Conservation (phyloP, 2,797 vertebrate species). For the Falco biarmicus region DNA sequence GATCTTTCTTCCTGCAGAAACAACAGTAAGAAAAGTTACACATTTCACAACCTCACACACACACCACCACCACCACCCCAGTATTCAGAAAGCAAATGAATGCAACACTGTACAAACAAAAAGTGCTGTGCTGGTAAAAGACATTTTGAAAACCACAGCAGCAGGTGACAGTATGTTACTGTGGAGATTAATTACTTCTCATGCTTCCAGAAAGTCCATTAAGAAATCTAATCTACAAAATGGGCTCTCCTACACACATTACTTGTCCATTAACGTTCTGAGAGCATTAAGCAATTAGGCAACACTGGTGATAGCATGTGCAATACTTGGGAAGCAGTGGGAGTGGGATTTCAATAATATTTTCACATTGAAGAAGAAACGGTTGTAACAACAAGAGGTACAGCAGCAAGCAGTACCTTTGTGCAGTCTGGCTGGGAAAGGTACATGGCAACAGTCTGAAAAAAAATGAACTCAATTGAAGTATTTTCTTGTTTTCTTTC, state of each 20-base stretch:
- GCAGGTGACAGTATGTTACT: not conserved
- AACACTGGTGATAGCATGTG: not conserved
- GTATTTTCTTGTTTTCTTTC: not conserved
- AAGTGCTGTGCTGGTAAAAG: not conserved
- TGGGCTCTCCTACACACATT: not conserved
- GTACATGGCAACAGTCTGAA: not conserved
- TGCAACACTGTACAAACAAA: not conserved
- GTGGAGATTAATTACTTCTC: constrained; percentile 46
- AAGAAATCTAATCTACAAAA: constrained; percentile 66
- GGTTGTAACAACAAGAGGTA: not conserved
- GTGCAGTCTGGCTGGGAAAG: not conserved
- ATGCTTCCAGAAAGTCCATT: constrained; percentile 49
- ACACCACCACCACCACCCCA: no score
- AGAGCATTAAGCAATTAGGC: constrained; percentile 24
- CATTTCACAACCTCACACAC: not conserved
- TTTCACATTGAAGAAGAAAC: not conserved
- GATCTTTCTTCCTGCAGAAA: not conserved
- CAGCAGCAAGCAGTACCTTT: not conserved
- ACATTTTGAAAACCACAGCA: constrained; percentile 2
- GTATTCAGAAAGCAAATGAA: not conserved
- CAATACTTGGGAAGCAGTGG: not conserved
- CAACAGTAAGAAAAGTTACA: not conserved
- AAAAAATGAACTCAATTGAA: not conserved
- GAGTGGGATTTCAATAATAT: not conserved
- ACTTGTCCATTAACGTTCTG: constrained; percentile 41